These are phyloP conservation scores for Taenaris catops DNA, from an alignment of 2,888 invertebrate species.

Conservation along the genomic window DNA sequence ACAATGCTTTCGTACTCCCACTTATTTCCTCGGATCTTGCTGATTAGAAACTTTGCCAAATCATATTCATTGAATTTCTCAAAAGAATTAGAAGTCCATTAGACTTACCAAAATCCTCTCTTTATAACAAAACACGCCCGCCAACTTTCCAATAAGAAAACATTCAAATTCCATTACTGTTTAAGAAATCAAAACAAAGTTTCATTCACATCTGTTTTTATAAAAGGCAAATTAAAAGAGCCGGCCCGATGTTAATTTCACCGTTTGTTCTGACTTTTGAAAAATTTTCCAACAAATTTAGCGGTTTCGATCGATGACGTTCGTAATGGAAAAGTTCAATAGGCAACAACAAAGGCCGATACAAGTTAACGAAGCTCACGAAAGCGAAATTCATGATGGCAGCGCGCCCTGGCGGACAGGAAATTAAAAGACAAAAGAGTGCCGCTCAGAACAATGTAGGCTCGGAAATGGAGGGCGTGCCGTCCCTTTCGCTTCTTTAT, in stretches of 20 bases:
- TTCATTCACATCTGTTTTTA: slow-evolving; percentile 47
- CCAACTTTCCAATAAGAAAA: slow-evolving; percentile 67
- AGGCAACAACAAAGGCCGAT: slow-evolving; percentile 71
- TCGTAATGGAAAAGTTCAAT: slow-evolving; percentile 76
- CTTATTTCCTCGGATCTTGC: slow-evolving; percentile 8
- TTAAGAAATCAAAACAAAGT: slow-evolving; percentile 42
- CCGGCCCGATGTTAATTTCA: slow-evolving; percentile 46
- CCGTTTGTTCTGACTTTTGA: slow-evolving; percentile 40
- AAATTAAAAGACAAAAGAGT: slow-evolving; percentile 79
- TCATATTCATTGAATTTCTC: slow-evolving; percentile 19
- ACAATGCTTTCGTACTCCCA: slow-evolving; percentile 4
- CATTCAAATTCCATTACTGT: slow-evolving; percentile 58
- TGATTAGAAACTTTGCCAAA: slow-evolving; percentile 17
- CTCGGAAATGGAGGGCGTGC: slow-evolving; percentile 68
- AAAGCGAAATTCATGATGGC: slow-evolving; percentile 71
- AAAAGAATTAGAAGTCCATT: slow-evolving; percentile 33
- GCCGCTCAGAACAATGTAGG: slow-evolving; percentile 63
- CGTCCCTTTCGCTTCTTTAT: slow-evolving; percentile 46
- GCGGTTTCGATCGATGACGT: slow-evolving; percentile 70
- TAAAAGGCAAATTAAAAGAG: slow-evolving; percentile 51
- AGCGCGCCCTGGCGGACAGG: slow-evolving; percentile 67
- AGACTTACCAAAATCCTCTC: slow-evolving; percentile 55
- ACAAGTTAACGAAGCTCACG: slow-evolving; percentile 75
- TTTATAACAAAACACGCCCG: slow-evolving; percentile 24
- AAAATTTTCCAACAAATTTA: slow-evolving; percentile 68